Conservation (phyloP, 2,888 invertebrate genomes). For the Himalopsyche japonica region DNA sequence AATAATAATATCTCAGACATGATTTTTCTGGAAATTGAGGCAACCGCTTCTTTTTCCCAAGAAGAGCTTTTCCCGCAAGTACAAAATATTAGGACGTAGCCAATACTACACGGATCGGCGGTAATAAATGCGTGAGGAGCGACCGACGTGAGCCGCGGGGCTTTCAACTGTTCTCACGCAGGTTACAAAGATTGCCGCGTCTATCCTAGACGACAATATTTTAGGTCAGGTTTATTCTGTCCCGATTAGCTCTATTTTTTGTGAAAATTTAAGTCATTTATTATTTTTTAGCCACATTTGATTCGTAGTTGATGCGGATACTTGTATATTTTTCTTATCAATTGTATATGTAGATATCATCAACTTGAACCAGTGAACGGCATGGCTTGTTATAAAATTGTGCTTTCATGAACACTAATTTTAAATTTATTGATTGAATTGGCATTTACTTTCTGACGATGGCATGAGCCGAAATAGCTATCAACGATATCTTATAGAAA, state of each 20-base stretch:
- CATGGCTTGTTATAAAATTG: too few species aligned
- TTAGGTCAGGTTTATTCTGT: background rate
- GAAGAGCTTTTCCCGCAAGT: background rate
- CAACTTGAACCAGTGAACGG: too few species aligned
- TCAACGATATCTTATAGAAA: too few species aligned
- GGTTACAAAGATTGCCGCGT: background rate
- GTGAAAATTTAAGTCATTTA: too few species aligned
- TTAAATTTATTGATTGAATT: too few species aligned
- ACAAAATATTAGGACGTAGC: background rate
- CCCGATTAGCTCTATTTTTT: background rate
- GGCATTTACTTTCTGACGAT: too few species aligned
- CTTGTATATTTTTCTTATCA: too few species aligned
- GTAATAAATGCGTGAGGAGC: background rate
- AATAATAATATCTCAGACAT: background rate
- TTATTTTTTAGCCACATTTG: too few species aligned
- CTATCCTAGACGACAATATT: background rate
- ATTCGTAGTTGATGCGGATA: too few species aligned
- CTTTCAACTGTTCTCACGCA: background rate
- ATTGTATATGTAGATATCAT: too few species aligned
- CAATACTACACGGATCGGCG: background rate
- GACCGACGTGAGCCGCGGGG: background rate
- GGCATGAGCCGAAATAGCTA: too few species aligned
- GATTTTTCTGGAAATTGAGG: background rate
- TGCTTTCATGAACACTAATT: too few species aligned
- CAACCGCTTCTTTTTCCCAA: background rate